A percentile compares a stretch with the other conserved stretches of the same genome.
phyloP scores from a whole-genome alignment of 2,113 vertebrate genomes.

The Coryphaenoides rupestris region DNA sequence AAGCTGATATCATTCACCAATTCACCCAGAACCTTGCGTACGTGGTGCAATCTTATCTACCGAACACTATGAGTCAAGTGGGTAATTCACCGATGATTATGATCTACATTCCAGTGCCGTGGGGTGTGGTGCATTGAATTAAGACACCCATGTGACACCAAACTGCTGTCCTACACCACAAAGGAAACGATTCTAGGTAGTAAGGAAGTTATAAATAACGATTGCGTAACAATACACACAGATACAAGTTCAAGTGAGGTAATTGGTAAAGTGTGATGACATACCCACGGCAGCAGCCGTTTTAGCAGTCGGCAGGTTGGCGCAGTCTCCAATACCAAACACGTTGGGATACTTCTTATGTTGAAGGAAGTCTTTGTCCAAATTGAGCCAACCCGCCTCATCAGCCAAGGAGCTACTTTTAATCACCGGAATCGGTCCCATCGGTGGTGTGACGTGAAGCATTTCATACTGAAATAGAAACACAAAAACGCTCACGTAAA shows the following conservation, averaged over 20 bases:
- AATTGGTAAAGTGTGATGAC: slow-evolving; percentile 9
- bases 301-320: slow-evolving; percentile 90
- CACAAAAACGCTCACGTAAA: slow-evolving; percentile 6
- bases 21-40: no score
- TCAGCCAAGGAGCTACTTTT: slow-evolving; percentile 80
- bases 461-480: slow-evolving; percentile 84
- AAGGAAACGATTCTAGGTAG: no score
- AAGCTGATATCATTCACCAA: no score
- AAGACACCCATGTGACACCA: no score
- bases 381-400: slow-evolving; percentile 82
- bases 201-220: no score
- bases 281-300: slow-evolving; percentile 90
- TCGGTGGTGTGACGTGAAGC: slow-evolving; percentile 96
- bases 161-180: no score
- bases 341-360: slow-evolving; percentile 88
- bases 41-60: no score
- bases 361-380: slow-evolving; percentile 87
- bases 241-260: background rate
- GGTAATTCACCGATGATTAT: no score
- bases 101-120: no score
- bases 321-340: slow-evolving; percentile 97
- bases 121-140: no score
- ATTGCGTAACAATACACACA: no score
- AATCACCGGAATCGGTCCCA: slow-evolving; percentile 84
- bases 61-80: no score